phyloP scores from a whole-genome alignment of 2,888 invertebrate species.

The Eilema sororculum region DNA sequence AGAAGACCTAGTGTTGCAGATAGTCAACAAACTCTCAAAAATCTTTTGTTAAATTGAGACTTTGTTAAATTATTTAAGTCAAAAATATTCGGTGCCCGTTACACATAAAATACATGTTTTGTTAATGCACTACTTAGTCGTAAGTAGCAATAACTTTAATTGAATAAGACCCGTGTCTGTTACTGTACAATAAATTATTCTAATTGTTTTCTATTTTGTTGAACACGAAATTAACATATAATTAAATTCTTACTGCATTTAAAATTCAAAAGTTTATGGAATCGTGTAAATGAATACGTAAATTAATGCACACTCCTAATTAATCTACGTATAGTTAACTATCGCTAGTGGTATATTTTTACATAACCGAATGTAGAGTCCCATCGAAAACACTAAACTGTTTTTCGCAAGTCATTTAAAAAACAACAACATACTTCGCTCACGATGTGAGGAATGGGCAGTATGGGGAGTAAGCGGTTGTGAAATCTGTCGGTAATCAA shows the following conservation, averaged over 20 bases:
- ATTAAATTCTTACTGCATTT: neutral
- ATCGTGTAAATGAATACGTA: neutral
- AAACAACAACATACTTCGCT: conserved; percentile 43
- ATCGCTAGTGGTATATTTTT: conserved; percentile 6
- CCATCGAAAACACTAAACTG: conserved; percentile 7
- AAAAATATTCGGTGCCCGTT: too few species aligned
- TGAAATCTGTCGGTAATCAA: conserved; percentile 61
- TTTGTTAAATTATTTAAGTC: too few species aligned
- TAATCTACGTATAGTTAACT: conserved; percentile 17
- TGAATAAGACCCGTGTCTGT: neutral
- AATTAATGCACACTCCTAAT: conserved; percentile 3
- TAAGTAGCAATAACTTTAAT: neutral
- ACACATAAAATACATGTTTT: neutral
- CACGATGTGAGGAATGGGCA: conserved; percentile 35
- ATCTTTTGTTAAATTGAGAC: too few species aligned
- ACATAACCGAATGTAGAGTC: conserved; percentile 1
- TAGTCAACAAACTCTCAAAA: too few species aligned
- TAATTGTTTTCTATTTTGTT: neutral
- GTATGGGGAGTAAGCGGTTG: conserved; percentile 52
- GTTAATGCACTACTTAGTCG: neutral
- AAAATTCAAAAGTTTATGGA: neutral
- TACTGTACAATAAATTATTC: neutral
- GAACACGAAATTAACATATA: neutral
- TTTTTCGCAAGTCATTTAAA: conserved; percentile 13
- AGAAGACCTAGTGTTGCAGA: too few species aligned